Evolutionary conservation across 1,140 invertebrate genomes (phyloP), one percentile per base, ranked within the genome.

Genomic region (Pseudobourletiella spinata): DNA sequence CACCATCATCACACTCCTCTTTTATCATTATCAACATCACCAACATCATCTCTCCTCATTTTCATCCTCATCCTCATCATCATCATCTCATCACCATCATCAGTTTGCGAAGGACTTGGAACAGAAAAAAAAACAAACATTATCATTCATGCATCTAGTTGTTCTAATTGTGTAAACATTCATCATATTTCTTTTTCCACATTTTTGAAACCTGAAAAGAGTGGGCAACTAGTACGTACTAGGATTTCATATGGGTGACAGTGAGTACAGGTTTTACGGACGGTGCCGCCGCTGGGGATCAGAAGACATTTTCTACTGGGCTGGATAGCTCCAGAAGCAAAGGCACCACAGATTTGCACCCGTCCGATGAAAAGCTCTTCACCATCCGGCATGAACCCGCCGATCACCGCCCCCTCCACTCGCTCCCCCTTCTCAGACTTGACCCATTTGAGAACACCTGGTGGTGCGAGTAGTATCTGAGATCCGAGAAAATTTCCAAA

Each of bases 301-400:
- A 55, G 52, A 18, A 55, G 32, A 35, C 52, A 55, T 20, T 55
- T 55, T 18, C 52, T 6, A 20, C 3, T 6, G 8, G 52, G 52
- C 26, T 55, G 52, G 22, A 55, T 55, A 3, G 52, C 6, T 3
- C 52, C 52, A 14, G 26, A 32, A 11, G 52, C 52, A 35, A 55
- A 55, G 22, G 25, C 57, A 1, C 42, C 42, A 44, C 42, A 59
- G 28, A 46, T 39, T 30, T 59, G 42, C 11, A 48, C 39, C 2
- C 42, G 39, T 26, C 57, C 57, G 2, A 59, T 59, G 29, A 46
- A 59, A 25, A 59, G 57, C 25, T 59, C 44, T 35, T 59, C 57
- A 8, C 57, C 57, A 20, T 46, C 42, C 11, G 26, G 25, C 6
- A 20, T 59, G 24, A 46, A 46, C 8, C 57, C 57, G 11, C 57